phyloP scores from a whole-genome alignment of 2,888 invertebrate species.

The Mesorhabditis sp. region DNA sequence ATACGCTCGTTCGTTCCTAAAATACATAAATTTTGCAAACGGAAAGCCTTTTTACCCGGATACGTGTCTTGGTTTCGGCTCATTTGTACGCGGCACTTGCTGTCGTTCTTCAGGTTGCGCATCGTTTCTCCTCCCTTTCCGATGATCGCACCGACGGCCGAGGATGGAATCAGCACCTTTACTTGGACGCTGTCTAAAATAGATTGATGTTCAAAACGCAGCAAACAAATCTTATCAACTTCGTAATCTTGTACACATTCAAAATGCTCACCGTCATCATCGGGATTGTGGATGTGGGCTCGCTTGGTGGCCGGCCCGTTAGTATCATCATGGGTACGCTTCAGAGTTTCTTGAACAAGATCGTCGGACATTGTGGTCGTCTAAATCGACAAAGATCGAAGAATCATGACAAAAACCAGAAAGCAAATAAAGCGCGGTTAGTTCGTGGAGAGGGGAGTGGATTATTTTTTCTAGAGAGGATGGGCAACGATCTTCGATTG shows the following conservation, averaged over 20 bases:
- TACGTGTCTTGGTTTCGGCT: conserved; percentile 97
- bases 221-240: background rate
- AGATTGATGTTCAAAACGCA: background rate
- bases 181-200: conserved; percentile 41
- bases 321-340: conserved; percentile 43
- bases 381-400: background rate
- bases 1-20: conserved; percentile 79
- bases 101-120: conserved; percentile 93
- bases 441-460: background rate
- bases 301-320: conserved; percentile 52
- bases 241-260: conserved; percentile 9
- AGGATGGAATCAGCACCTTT: conserved; percentile 63
- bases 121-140: conserved; percentile 99
- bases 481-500: too few species aligned
- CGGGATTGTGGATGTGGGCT: conserved; percentile 41
- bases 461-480: background rate
- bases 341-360: conserved; percentile 17
- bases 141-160: conserved; percentile 96
- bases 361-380: background rate
- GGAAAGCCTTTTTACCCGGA: conserved; percentile 72
- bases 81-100: conserved; percentile 96
- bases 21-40: conserved; percentile 12
- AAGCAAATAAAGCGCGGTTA: too few species aligned
- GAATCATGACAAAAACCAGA: background rate
- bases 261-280: conserved; percentile 17